Evolutionary conservation across 2,113 vertebrate species (phyloP), one percentile per base, ranked within the genome.

Genomic region (Mohoua ochrocephala): DNA sequence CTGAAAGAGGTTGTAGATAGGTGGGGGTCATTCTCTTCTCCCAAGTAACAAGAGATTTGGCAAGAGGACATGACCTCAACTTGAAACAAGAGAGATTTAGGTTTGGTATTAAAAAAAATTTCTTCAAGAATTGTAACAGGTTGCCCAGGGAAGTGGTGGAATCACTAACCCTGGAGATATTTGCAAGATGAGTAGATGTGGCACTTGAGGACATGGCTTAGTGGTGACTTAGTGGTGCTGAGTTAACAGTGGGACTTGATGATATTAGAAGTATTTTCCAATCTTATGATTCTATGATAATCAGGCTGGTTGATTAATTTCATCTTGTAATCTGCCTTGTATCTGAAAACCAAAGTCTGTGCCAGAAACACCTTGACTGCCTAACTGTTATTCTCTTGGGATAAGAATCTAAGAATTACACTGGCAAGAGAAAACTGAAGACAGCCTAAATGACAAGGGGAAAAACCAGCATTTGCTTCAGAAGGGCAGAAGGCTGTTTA

Each of bases 401-500:
- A 87, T 59, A 39, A 84, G 50, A 59, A 71, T 45, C 52, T 63
- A 45, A 83, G 37, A 81, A 80, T 80, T 88, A 69, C n/a, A 73
- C 17, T 61, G 76, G 41, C 37, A n/a, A 77, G 20, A 78, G 37
- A 84, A 89, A 93, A 86, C 45, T 65, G 18, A 77, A 84, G 71
- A 53, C 59, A 88, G 50, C 9, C n/a, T 77, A 69, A 86, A 69
- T 69, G 57, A 88, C 37, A 47, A 49, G 37, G 16, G 10, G 5
- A 4, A 61, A 84, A 92, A 69, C 18, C 14, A 81, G 6, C 17
- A 57, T 89, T 97, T 69, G 7, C 54, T 94, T 86, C 23, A 53
- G 68, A 76, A 86, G 78, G n/a, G 71, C 50, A 77, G 45, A 42
- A 93, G 39, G 33, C 42, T 94, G 56, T 91, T 91, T 94, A 54